Conservation (phyloP, 2,888 invertebrate species). For the Trissoscelio sp. region DNA sequence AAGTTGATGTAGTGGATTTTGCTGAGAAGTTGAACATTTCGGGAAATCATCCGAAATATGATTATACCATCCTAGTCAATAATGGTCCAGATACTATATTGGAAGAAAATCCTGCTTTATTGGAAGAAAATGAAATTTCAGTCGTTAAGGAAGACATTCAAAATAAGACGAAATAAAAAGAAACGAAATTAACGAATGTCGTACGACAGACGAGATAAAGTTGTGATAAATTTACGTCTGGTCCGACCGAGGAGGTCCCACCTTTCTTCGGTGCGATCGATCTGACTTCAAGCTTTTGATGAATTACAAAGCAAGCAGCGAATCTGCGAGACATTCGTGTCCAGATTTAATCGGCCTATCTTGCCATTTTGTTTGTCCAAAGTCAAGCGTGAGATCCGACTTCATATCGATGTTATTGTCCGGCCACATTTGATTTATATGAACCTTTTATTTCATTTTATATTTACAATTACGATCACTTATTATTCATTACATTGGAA, state of each 20-base stretch:
- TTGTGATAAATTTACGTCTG: slow-evolving; percentile 79
- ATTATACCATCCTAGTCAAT: too few relatives aligned
- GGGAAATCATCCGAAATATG: slow-evolving; percentile 1
- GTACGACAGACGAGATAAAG: slow-evolving; percentile 77
- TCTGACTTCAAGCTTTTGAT: slow-evolving; percentile 72
- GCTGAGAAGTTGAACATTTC: slow-evolving; percentile 3
- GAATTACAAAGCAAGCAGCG: slow-evolving; percentile 71
- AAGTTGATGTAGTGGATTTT: slow-evolving; percentile 13
- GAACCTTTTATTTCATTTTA: neutral
- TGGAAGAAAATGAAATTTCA: slow-evolving; percentile 17
- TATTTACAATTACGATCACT: slow-evolving; percentile 14
- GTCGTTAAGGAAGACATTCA: neutral
- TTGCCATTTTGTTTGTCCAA: slow-evolving; percentile 41
- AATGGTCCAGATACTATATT: slow-evolving; percentile 32
- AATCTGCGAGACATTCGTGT: slow-evolving; percentile 64
- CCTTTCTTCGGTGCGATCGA: slow-evolving; percentile 74
- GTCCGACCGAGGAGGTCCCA: slow-evolving; percentile 66
- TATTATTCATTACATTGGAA: slow-evolving; percentile 6
- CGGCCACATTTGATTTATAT: slow-evolving; percentile 29
- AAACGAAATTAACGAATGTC: slow-evolving; percentile 77
- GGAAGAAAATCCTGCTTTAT: slow-evolving; percentile 26
- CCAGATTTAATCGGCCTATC: slow-evolving; percentile 56
- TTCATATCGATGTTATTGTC: slow-evolving; percentile 44
- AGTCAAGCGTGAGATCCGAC: slow-evolving; percentile 42
- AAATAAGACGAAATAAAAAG: slow-evolving; percentile 50